Conservation (phyloP, 1,140 invertebrate genomes). For the Phenacoccus solenopsis region DNA sequence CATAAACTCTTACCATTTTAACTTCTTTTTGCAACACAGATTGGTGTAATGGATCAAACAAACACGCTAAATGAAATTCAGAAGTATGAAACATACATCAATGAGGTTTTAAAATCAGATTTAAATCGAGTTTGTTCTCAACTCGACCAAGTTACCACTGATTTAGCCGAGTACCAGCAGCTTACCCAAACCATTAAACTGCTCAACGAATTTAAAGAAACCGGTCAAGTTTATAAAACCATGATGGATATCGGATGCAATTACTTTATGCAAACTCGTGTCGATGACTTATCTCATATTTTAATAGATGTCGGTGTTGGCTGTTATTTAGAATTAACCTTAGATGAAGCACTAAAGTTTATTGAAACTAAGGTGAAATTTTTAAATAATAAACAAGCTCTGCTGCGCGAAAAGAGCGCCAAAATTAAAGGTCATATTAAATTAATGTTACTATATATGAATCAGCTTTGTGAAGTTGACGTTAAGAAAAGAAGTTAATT, state of each 20-base stretch:
- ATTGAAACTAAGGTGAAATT: conserved; percentile 54
- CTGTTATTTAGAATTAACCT: conserved; percentile 56
- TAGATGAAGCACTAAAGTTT: conserved; percentile 54
- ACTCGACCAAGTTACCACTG: conserved; percentile 45
- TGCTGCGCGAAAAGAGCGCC: conserved; percentile 48
- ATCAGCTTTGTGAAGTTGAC: conserved; percentile 40
- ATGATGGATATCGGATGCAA: conserved; percentile 65
- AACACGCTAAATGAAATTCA: conserved; percentile 28
- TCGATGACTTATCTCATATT: conserved; percentile 51
- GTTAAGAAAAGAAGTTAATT: no score
- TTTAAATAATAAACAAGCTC: conserved; percentile 44
- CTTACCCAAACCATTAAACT: conserved; percentile 48
- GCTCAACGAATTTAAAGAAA: conserved; percentile 38
- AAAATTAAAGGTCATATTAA: conserved; percentile 68
- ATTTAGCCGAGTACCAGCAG: conserved; percentile 60
- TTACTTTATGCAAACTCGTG: conserved; percentile 56
- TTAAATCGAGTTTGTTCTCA: conserved; percentile 43
- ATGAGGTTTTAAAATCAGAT: conserved; percentile 51
- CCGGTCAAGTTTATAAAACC: conserved; percentile 52
- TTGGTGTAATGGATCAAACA: conserved; percentile 29
- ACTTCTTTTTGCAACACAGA: no score
- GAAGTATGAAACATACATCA: conserved; percentile 45
- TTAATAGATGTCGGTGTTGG: conserved; percentile 60
- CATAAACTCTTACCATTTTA: no score
- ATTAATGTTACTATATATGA: conserved; percentile 51